A percentile compares a stretch with the other conserved stretches of the same genome.
Evolutionary conservation across 2,888 invertebrate genomes (phyloP).

Genomic region (Drosophila kuntzei): DNA sequence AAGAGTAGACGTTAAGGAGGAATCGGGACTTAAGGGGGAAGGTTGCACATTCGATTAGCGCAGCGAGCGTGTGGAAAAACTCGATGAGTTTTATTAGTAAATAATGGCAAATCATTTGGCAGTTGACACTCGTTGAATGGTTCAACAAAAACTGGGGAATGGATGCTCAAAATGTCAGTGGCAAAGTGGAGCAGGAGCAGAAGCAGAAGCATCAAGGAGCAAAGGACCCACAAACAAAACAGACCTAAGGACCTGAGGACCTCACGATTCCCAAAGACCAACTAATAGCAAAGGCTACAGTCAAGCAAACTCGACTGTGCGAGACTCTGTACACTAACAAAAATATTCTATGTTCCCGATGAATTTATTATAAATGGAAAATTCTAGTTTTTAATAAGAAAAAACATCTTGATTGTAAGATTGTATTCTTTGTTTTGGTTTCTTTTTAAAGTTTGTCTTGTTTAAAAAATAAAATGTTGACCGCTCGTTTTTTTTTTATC

Average conservation of each 20-base stretch:
- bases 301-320: background rate
- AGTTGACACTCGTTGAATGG: constrained; percentile 80
- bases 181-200: background rate
- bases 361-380: too few species aligned
- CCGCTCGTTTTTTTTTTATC: too few species aligned
- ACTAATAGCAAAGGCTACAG: background rate
- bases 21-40: background rate
- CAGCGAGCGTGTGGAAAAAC: constrained; percentile 55
- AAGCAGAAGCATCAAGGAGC: background rate
- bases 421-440: too few species aligned
- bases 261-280: constrained; percentile 13
- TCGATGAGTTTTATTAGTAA: constrained; percentile 84
- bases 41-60: constrained; percentile 70
- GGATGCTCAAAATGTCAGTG: too few species aligned
- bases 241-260: constrained; percentile 27
- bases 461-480: too few species aligned
- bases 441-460: too few species aligned
- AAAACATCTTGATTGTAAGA: too few species aligned
- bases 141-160: background rate
- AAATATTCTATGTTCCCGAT: too few species aligned
- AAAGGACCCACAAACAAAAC: constrained; percentile 18
- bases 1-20: background rate
- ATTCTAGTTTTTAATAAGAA: too few species aligned
- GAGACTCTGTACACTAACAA: background rate
- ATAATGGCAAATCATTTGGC: constrained; percentile 85